phyloP scores from a whole-genome alignment of 1,140 invertebrate genomes.

The Drosophila lacteicornis region DNA sequence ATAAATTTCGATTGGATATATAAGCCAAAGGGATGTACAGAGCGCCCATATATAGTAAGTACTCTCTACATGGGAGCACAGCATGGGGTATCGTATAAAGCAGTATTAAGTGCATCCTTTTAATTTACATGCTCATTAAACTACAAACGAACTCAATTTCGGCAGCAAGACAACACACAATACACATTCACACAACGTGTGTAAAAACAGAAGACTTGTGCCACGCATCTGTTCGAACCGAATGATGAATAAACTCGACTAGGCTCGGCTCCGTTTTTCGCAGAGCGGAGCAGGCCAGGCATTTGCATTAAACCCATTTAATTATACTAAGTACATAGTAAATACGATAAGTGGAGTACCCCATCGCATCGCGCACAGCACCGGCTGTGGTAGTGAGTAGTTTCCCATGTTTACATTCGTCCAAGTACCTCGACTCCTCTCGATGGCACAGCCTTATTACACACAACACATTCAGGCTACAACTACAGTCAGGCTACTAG shows the following conservation, averaged over 20 bases:
- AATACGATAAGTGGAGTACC: slow-evolving; percentile 63
- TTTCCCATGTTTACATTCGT: slow-evolving; percentile 55
- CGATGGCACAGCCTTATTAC: slow-evolving; percentile 50
- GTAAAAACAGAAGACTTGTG: slow-evolving; percentile 38
- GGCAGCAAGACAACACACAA: slow-evolving; percentile 50
- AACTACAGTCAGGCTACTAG: slow-evolving; percentile 1
- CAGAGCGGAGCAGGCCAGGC: slow-evolving; percentile 2
- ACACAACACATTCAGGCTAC: slow-evolving; percentile 16
- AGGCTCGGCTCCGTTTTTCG: neutral
- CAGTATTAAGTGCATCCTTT: slow-evolving; percentile 73
- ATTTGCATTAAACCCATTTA: slow-evolving; percentile 82
- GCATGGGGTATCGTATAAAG: slow-evolving; percentile 26
- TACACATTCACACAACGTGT: slow-evolving; percentile 42
- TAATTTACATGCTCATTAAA: slow-evolving; percentile 82
- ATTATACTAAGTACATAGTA: slow-evolving; percentile 83
- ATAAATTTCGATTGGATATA: slow-evolving; percentile 72
- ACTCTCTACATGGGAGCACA: neutral
- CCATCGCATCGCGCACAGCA: slow-evolving; percentile 24
- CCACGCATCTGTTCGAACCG: slow-evolving; percentile 45
- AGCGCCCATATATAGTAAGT: slow-evolving; percentile 14
- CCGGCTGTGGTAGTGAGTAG: slow-evolving; percentile 26
- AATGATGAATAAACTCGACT: slow-evolving; percentile 65
- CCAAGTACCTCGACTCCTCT: slow-evolving; percentile 43
- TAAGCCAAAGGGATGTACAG: slow-evolving; percentile 29
- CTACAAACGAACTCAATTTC: slow-evolving; percentile 66